Evolutionary conservation across 2,113 vertebrate species (phyloP).

Genomic region (Octodon degus): DNA sequence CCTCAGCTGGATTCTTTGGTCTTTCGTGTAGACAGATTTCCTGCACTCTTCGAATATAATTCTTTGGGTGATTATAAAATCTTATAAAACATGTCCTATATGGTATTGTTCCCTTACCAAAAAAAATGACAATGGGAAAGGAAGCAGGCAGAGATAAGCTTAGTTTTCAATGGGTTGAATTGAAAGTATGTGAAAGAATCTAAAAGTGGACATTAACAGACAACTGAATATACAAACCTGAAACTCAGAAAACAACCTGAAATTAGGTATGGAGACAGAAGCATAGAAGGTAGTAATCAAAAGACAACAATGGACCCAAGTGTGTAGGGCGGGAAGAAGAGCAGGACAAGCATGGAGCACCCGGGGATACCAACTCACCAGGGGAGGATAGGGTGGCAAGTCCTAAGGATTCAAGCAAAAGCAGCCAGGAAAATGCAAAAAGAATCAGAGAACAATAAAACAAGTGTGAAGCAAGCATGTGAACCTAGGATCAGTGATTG

Average conservation of each 20-base stretch:
- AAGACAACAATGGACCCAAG: background rate
- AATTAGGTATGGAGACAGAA: background rate
- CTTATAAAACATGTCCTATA: too few relatives aligned
- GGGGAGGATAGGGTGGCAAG: background rate
- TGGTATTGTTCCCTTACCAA: too few relatives aligned
- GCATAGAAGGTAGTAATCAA: background rate
- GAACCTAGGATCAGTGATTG: background rate
- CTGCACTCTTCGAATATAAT: too few relatives aligned
- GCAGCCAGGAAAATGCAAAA: background rate
- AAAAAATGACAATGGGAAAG: background rate
- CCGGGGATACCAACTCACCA: background rate
- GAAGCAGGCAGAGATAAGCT: background rate
- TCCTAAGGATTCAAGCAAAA: background rate
- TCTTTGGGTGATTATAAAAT: too few relatives aligned
- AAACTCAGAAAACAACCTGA: background rate
- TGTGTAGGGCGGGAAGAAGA: background rate
- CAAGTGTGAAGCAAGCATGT: too few relatives aligned
- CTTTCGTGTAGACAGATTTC: too few relatives aligned
- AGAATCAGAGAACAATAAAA: background rate
- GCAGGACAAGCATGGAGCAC: background rate
- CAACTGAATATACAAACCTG: background rate
- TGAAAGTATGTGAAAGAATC: background rate
- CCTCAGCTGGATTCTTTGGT: too few relatives aligned
- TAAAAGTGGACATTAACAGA: background rate
- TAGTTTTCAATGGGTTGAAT: background rate